Base-by-base conservation (phyloP, 1,140 invertebrate genomes). In the Aphaenogaster floridana region DNA sequence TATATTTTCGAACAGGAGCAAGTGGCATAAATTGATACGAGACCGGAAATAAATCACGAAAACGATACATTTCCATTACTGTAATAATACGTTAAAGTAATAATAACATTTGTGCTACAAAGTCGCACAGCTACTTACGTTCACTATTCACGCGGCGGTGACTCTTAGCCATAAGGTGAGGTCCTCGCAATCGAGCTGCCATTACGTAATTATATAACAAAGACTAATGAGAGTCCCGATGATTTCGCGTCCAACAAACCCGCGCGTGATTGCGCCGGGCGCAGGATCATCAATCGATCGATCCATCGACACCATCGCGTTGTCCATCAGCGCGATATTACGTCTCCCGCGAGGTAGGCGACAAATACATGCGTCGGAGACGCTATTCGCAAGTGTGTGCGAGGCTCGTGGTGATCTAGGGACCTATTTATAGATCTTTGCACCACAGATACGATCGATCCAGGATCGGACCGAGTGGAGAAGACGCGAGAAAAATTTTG, bases 191-290 rank as follows among this genome's bases (percentile, higher is more conserved):
- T 84, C 80, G 72, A 50, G 57, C 13, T 61, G 54, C 80, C 54
- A 84, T 84, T 84, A 84, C 57, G 80, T 84, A 84, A 84, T 84
- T 84, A 84, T 76, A 76, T 84, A 84, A 84, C 80, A 84, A 74
- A 76, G 80, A 84, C 80, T 84, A 88, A 88, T 88, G 77, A 88
- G 72, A 42, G 15, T 48, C 69, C 42, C 36, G 59, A 87, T 87
- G 79, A 87, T 88, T 88, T 88, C 80, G 69, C 86, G 45, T 88
- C 86, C 71, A 83, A 87, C 69, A 86, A 88, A 88, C 76, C 52
- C 68, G 50, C 76, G 74, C 63, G 86, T 72, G 66, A 88, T 80
- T 88, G 59, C 86, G 59, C 66, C 48, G 72, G 36, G 8, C 54
- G 36, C 45, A 59, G 79, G 68, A 79, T 79, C 86, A 87, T 81